phyloP scores from a whole-genome alignment of 1,140 invertebrate genomes.

The Conus betulinus region DNA sequence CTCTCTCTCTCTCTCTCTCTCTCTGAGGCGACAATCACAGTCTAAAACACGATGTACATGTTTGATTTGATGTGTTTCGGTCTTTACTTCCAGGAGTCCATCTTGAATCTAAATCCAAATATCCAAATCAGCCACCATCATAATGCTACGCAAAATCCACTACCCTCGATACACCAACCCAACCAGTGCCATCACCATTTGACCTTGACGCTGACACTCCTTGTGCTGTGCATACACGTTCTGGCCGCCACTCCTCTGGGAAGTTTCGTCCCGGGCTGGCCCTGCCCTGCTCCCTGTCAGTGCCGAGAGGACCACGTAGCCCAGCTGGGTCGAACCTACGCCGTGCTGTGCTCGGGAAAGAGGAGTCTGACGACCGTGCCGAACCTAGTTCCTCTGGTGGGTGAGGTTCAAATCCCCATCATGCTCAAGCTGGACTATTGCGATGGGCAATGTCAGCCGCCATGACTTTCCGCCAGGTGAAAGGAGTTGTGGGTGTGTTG shows the following conservation, averaged over 20 bases:
- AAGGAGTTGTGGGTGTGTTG: not conserved
- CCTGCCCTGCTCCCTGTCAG: not conserved
- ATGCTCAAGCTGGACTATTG: slow-evolving; percentile 38
- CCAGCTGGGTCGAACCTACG: slow-evolving; percentile 21
- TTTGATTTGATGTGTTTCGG: too few relatives aligned
- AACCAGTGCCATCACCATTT: not conserved
- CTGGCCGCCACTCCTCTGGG: not conserved
- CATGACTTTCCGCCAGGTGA: not conserved
- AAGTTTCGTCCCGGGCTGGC: not conserved
- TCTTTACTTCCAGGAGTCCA: too few relatives aligned
- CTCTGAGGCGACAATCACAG: too few relatives aligned
- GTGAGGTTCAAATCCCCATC: slow-evolving; percentile 11
- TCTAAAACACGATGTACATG: too few relatives aligned
- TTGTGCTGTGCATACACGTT: not conserved
- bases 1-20: too few relatives aligned
- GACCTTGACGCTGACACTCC: not conserved
- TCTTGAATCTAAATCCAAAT: too few relatives aligned
- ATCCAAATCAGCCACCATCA: too few relatives aligned
- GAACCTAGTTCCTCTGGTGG: slow-evolving; percentile 11
- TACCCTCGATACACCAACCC: not conserved
- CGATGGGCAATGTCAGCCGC: slow-evolving; percentile 21
- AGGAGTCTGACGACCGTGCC: not conserved
- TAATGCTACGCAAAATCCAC: too few relatives aligned
- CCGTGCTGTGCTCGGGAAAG: slow-evolving; percentile 33
- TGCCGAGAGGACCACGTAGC: slow-evolving; percentile 33